Evolutionary conservation across 2,797 vertebrate genomes (phyloP).

Genomic region (Gallirallus australis): DNA sequence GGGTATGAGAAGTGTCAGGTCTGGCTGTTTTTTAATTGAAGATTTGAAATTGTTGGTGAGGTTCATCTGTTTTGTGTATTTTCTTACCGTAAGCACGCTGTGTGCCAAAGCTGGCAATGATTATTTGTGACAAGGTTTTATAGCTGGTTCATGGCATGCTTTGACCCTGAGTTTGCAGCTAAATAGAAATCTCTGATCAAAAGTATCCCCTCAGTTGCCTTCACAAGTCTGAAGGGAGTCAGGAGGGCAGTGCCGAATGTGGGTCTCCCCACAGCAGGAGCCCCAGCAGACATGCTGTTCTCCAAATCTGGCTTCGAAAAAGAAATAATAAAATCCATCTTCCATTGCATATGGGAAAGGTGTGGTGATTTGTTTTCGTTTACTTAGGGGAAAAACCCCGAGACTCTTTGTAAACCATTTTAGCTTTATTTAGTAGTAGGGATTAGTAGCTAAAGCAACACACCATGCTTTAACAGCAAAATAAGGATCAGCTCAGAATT

Average conservation of each 20-base stretch:
- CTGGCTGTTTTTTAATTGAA: neutral
- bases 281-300: neutral
- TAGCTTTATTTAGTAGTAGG: neutral
- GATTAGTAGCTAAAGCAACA: neutral
- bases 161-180: neutral
- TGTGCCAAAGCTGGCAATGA: neutral
- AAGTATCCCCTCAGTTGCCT: neutral
- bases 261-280: neutral
- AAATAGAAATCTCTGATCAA: neutral
- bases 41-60: neutral
- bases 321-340: neutral
- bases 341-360: neutral
- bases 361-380: neutral
- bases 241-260: neutral
- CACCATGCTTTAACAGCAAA: neutral
- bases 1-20: neutral
- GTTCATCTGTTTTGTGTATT: neutral
- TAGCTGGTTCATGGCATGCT: neutral
- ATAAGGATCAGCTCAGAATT: neutral
- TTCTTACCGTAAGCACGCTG: neutral
- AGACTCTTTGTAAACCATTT: neutral
- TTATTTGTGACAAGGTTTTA: neutral
- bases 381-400: neutral
- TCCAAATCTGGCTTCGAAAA: neutral
- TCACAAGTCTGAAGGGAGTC: neutral